Evolutionary conservation across 2,888 invertebrate species (phyloP).

Genomic region (Terebella lapidaria): DNA sequence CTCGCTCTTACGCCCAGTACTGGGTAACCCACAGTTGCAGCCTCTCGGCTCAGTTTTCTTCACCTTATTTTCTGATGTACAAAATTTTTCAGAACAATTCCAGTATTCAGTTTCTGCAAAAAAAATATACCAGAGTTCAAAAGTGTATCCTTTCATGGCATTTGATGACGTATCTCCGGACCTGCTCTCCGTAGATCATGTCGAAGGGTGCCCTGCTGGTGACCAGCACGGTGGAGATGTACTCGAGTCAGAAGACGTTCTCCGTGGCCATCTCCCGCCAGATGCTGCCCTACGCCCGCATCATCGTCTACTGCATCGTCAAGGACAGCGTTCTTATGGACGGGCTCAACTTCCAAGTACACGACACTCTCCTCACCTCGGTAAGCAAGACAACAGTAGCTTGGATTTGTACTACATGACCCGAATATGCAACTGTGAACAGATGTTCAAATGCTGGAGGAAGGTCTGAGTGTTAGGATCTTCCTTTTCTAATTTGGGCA

Average conservation of each 20-base stretch:
- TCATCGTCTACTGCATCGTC: slow-evolving; percentile 75
- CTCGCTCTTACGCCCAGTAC: too few relatives aligned
- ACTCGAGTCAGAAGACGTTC: slow-evolving; percentile 45
- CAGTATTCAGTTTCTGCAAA: too few relatives aligned
- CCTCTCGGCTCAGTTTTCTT: not conserved
- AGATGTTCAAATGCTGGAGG: too few relatives aligned
- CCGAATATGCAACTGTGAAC: too few relatives aligned
- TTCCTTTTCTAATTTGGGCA: too few relatives aligned
- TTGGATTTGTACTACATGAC: too few relatives aligned
- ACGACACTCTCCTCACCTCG: slow-evolving; percentile 72
- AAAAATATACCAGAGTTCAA: too few relatives aligned
- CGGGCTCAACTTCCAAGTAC: slow-evolving; percentile 86
- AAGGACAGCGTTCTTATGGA: slow-evolving; percentile 78
- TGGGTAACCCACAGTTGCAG: too few relatives aligned
- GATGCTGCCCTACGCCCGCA: slow-evolving; percentile 78
- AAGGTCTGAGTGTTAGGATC: too few relatives aligned
- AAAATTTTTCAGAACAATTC: not conserved
- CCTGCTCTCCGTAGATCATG: not conserved
- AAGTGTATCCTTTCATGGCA: too few relatives aligned
- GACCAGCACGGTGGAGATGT: slow-evolving; percentile 77
- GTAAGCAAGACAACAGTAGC: not conserved
- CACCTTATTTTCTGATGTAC: not conserved
- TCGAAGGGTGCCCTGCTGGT: slow-evolving; percentile 56
- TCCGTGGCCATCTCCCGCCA: slow-evolving; percentile 55
- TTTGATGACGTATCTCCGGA: too few relatives aligned